Base-by-base conservation (phyloP, 1,140 invertebrate species). In the Tetragnatha versicolor region DNA sequence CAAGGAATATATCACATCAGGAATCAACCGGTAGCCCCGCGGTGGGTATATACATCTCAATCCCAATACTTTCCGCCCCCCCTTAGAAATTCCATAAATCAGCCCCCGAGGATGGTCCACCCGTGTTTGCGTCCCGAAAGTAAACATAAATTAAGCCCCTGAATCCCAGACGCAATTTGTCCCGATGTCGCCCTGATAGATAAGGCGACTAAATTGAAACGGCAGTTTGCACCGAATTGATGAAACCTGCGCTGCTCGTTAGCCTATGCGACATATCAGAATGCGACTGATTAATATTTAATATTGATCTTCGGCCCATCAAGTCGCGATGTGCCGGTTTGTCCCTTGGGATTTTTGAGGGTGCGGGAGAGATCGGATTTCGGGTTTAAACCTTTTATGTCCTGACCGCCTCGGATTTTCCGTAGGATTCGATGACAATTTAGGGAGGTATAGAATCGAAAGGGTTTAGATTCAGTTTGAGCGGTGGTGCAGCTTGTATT, bases 201-300 rank as follows among this genome's bases (percentile, higher is more conserved):
- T 42, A 42, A 7, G 39, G 55, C 35, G 35, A 42, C 37, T 27
- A 45, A 65, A 65, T 65, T 42, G 61, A 65, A 65, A 27, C 0
- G 61, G 42, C 61, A 39, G 22, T 29, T 65, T 27, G 20, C 39
- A 20, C 25, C 33, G 37, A 42, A 27, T 65, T 20, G 33, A 42
- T 37, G 35, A 65, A 65, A 25, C 14, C 27, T 45, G 25, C 37
- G 42, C 42, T 25, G 33, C 20, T 17, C 58, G 35, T 22, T n/a
- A n/a, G n/a, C n/a, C n/a, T n/a, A n/a, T n/a, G n/a, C n/a, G n/a
- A n/a, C 39, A 65, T 29, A 33, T 65, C 61, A 25, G 12, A 65
- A 42, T 9, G 39, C 37, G 42, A 65, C 35, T 42, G 39, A 42
- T 65, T 65, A 65, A 45, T 65, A n/a, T 65, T 39, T 65, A 25